Evolutionary conservation across 2,113 vertebrate genomes (phyloP), one percentile per base, ranked within the genome.

Genomic region (Coturnix japonica): DNA sequence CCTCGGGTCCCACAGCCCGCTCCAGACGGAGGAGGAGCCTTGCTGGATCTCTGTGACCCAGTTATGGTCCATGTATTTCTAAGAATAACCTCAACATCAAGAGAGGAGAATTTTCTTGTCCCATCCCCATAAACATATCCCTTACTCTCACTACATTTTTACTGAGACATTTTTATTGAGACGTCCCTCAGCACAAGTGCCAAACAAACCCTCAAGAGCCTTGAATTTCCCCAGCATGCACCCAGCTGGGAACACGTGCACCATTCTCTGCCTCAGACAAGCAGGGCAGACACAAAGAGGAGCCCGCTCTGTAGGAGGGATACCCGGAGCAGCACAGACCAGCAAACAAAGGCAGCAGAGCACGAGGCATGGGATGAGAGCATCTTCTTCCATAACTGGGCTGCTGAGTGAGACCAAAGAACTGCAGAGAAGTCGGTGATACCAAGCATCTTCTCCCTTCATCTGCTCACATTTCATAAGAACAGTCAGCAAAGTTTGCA

Each of bases 61-160:
- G 75, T 95, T 96, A 95, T 94, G 91, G 78, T 91, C 92, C 75
- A 89, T 1, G 0, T 74, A 95, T 51, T 95, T 96, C 95, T 85
- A 95, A 96, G 94, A 96, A 96, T 96, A 96, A 94, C 91, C 89
- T 82, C 33, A 51, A 85, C 91, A 96, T 93, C 95, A 96, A 89
- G 84, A 1, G 0, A 80, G 31, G 56, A 73, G 92, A 94, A 96
- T 95, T 90, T 95, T 96, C 78, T 87, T 85, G 64, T 77, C 72
- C 49, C 2, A 0, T 76, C 43, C 43, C 87, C 81, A 93, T 60
- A 92, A 93, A 91, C 91, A 90, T 86, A 91, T 86, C 85, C 92
- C 78, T 91, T 93, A 94, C 80, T 57, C 70, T 93, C 87, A 71
- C 67, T 89, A 80, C 64, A 56, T 77, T 94, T 95, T 94, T 90